These are phyloP conservation scores for Halcyon leucocephala DNA, from an alignment of 2,797 vertebrate genomes.

Conservation along the genomic window DNA sequence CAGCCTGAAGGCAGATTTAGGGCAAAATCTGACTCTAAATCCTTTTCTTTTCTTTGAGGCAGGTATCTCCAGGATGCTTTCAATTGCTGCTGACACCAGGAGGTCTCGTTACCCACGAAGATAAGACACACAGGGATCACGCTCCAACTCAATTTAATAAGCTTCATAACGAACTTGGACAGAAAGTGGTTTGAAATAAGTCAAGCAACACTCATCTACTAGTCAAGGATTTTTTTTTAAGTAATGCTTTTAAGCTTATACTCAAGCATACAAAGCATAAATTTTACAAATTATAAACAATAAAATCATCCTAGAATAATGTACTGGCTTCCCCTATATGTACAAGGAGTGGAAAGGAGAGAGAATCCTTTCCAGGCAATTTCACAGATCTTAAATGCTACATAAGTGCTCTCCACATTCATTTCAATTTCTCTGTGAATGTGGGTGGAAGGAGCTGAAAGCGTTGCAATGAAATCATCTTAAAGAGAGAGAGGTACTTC, in stretches of 20 bases:
- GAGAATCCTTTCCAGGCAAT: background rate
- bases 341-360: conserved; percentile 36
- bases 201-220: conserved; percentile 23
- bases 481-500: background rate
- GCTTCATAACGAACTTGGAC: conserved; percentile 21
- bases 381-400: background rate
- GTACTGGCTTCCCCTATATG: conserved; percentile 31
- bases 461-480: background rate
- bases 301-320: conserved; percentile 37
- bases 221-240: conserved; percentile 40
- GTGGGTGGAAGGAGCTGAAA: conserved; percentile 11
- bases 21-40: background rate
- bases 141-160: conserved; percentile 63
- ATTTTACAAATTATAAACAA: conserved; percentile 49
- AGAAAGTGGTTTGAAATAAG: conserved; percentile 43
- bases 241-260: conserved; percentile 61
- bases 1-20: background rate
- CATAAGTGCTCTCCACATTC: background rate
- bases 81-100: background rate
- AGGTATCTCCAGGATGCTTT: background rate
- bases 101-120: background rate
- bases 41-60: background rate
- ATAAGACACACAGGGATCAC: conserved; percentile 33
- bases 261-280: conserved; percentile 57
- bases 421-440: background rate